Evolutionary conservation across 1,140 invertebrate genomes (phyloP).

Genomic region (Drosophila malerkotliana): DNA sequence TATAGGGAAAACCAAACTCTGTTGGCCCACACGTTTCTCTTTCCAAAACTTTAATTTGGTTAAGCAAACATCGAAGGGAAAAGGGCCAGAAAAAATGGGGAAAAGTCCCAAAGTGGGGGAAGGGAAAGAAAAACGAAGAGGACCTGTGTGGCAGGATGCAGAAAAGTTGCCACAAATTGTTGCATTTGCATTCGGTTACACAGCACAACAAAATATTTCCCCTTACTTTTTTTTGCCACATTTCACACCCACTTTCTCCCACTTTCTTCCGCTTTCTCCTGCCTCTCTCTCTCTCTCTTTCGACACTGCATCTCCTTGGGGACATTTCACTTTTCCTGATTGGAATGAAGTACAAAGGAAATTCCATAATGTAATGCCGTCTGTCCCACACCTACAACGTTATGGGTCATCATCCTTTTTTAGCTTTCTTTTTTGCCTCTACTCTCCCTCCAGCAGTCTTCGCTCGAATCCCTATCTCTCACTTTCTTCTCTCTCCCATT

Average conservation of each 20-base stretch:
- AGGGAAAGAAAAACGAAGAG: background rate
- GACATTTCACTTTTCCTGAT: conserved; percentile 50
- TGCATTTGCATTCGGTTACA: conserved; percentile 52
- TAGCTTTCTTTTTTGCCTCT: background rate
- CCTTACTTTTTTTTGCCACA: background rate
- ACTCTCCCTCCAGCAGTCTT: background rate
- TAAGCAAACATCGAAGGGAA: conserved; percentile 33
- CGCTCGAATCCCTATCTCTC: background rate
- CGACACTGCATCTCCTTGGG: conserved; percentile 16
- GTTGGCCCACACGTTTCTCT: conserved; percentile 16
- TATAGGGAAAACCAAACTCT: conserved; percentile 5
- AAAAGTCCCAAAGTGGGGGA: background rate
- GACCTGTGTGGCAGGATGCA: conserved; percentile 17
- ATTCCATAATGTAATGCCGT: conserved; percentile 41
- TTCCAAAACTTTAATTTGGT: conserved; percentile 47
- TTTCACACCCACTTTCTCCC: background rate
- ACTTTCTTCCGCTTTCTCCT: too few relatives aligned
- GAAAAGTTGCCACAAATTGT: conserved; percentile 55
- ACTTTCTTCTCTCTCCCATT: background rate
- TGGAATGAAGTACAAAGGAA: conserved; percentile 45
- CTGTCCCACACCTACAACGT: conserved; percentile 8
- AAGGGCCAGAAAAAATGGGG: background rate
- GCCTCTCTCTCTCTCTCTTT: background rate
- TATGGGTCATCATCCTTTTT: conserved; percentile 18
- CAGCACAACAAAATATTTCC: conserved; percentile 31